Base-by-base conservation (phyloP, 1,140 invertebrate species). In the Eumaeus atala region DNA sequence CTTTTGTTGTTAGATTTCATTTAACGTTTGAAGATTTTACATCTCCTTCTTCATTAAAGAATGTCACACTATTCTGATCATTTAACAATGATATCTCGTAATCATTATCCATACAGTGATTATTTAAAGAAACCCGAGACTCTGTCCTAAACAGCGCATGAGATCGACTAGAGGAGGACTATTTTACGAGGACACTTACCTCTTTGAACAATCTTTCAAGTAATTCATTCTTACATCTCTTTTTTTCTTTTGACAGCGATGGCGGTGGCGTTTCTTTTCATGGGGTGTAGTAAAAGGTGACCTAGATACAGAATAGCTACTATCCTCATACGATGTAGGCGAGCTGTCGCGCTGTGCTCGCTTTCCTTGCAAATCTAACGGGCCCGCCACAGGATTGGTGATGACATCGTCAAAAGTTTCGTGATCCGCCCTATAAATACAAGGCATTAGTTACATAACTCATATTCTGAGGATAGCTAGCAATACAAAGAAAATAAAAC, bases 1-100 rank as follows among this genome's bases (percentile, higher is more conserved):
- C 33, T 57, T 40, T 42, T 65, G 35, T 58, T 40, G 53, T 51
- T 64, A 61, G 8, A 62, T 6, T 36, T 66, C 59, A 1, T 16
- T 36, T 36, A 70, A 40, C 12, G 52, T 58, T 52, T 59, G 49
- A 9, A 66, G 49, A 12, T 12, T 3, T 14, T 12, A 12, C 38
- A 14, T 14, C n/a, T 12, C 0, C 14, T 12, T 40, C n/a, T 8
- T n/a, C n/a, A 40, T 4, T 14, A 40, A 8, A 12, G 0, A 40
- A 14, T 12, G 14, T 40, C 4, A 12, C 38, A 40, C 12, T 12
- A 8, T 40, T n/a, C 8, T 40, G n/a, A 40, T 12, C 14, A 40
- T 40, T 40, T 40, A 40, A 40, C 14, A 14, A 40, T 7, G 38
- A 40, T 12, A 40, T 40, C 7, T 40, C n/a, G 14, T 40, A 11